Evolutionary conservation across 1,140 invertebrate genomes (phyloP).

Genomic region (Monochamus saltuarius): DNA sequence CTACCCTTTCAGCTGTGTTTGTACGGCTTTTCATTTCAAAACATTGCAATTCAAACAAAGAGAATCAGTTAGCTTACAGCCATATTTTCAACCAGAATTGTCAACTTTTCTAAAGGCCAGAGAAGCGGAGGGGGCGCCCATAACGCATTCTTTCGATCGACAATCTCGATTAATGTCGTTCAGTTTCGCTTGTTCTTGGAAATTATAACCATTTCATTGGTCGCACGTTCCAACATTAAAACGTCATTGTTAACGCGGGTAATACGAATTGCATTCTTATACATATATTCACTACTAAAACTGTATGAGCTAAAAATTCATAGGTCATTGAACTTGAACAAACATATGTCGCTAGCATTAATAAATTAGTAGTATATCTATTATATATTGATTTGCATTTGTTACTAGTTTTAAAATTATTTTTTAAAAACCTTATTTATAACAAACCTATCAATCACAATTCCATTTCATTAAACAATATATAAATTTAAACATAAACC

Average conservation of each 20-base stretch:
- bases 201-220: conserved; percentile 3
- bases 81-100: conserved; percentile 40
- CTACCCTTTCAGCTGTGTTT: conserved; percentile 8
- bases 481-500: too few relatives aligned
- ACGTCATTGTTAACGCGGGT: conserved; percentile 9
- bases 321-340: conserved; percentile 16
- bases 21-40: conserved; percentile 36
- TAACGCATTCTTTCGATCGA: conserved; percentile 21
- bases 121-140: conserved; percentile 15
- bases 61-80: conserved; percentile 47
- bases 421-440: too few relatives aligned
- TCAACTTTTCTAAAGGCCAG: conserved; percentile 20
- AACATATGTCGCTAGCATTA: too few relatives aligned
- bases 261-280: conserved; percentile 9
- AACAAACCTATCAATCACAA: too few relatives aligned
- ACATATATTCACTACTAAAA: conserved; percentile 3
- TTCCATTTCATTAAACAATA: too few relatives aligned
- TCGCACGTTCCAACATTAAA: not conserved
- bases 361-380: too few relatives aligned
- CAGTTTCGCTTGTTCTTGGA: conserved; percentile 5
- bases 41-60: conserved; percentile 45
- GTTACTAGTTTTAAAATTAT: too few relatives aligned
- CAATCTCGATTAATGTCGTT: conserved; percentile 8
- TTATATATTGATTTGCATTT: too few relatives aligned
- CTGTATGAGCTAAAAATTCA: conserved; percentile 17